Evolutionary conservation across 2,888 invertebrate species (phyloP).

Genomic region (Tupiocoris notatus): DNA sequence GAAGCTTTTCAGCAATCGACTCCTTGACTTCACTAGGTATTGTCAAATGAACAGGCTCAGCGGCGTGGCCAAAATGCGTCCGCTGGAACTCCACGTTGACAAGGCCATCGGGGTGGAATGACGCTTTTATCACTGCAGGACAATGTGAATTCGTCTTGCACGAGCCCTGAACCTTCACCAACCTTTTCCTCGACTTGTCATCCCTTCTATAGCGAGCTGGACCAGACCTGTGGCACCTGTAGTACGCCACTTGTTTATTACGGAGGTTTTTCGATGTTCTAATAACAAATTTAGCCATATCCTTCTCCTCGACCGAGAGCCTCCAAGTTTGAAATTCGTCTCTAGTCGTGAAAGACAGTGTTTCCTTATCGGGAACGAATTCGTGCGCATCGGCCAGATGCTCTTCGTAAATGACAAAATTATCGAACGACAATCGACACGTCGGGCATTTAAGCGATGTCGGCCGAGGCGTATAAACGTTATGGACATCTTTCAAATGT

Average conservation of each 20-base stretch:
- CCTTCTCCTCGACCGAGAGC: background rate
- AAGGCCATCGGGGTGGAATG: background rate
- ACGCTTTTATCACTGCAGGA: background rate
- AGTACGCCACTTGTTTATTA: background rate
- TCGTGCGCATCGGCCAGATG: background rate
- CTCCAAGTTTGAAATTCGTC: background rate
- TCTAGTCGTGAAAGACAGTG: background rate
- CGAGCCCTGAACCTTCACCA: background rate
- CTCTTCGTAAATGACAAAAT: background rate
- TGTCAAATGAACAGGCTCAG: background rate
- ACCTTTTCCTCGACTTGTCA: background rate
- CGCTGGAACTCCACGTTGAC: background rate
- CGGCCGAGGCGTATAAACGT: too few relatives aligned
- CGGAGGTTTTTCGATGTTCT: background rate
- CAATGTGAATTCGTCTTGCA: background rate
- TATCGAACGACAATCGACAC: background rate
- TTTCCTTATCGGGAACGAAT: background rate
- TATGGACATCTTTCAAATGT: background rate
- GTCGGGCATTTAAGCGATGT: background rate
- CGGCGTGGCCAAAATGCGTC: background rate
- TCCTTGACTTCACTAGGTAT: background rate
- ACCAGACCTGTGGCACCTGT: slow-evolving; percentile 1
- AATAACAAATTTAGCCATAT: background rate
- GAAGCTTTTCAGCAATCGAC: background rate
- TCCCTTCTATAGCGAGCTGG: background rate